Base-by-base conservation (phyloP, 2,888 invertebrate species). In the Hermaeophaga mercurialis region DNA sequence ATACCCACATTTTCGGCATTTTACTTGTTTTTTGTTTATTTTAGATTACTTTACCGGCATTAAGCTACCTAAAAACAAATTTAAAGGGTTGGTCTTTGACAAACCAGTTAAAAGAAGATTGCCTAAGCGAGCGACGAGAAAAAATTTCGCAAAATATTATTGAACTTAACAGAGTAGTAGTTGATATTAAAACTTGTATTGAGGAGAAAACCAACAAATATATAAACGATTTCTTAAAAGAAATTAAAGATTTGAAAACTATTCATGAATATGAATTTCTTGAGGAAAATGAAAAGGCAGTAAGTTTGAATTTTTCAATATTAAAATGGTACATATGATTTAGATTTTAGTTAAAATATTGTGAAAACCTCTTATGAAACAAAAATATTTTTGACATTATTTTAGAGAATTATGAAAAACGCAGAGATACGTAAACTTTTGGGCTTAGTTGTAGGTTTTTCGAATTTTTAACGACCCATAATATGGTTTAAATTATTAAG, bases 31-130 rank as follows among this genome's bases (percentile, higher is more conserved):
- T n/a, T n/a, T n/a, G n/a, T n/a, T n/a, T 17, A 9, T 39, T 49
- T 31, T 15, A 58, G 58, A 19, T 58, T 3, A 47, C 50, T 17
- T 14, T 47, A 18, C 50, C 58, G 1, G 52, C 33, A 9, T 4
- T 41, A 5, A 41, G 36, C 18, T 39, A 24, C 14, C 15, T 58
- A n/a, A 58, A 50, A 55, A 58, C 58, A 6, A 55, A 14, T 15
- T 33, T 58, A 9, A 11, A 34, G 11, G 43, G 41, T 17, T 58
- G 50, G 50, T 58, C 58, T 5, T 19, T 58, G 3, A n/a, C 39
- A n/a, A 48, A 58, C n/a, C 41, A 52, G 22, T 33, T 50, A 11
- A 45, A 41, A 34, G 41, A 54, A 4, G 11, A 41, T 17, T 58
- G 58, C 14, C 41, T 58, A 8, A 14, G 15, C 11, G 44, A 47